Base-by-base conservation (phyloP, 1,140 invertebrate species). In the Bombus terrestris region DNA sequence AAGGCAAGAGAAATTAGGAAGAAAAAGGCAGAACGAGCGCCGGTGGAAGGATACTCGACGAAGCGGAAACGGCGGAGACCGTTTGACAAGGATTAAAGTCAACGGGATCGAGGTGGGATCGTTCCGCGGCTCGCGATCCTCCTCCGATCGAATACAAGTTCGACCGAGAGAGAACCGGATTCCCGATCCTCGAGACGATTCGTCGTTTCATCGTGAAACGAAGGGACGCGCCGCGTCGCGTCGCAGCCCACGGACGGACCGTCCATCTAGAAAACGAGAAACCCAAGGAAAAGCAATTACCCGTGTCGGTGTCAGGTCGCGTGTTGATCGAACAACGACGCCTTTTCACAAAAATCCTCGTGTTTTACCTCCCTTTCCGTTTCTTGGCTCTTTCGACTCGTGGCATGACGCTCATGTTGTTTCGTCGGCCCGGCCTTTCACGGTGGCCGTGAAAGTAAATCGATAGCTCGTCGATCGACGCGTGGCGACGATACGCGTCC, bases 21-120 rank as follows among this genome's bases (percentile, higher is more conserved):
- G 2, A 18, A 25, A 37, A 4, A n/a, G 32, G 25, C 35, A 12
- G 9, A 53, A 53, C 22, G 22, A 62, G 53, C 9, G 13, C 12
- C 3, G 37, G 25, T 8, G 22, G 28, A 64, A 69, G 41, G n/a
- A 39, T 62, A n/a, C 10, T 39, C n/a, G 41, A 22, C 47, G n/a
- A 35, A 32, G 69, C 39, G 22, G 41, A 47, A 80, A 78, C 35
- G 28, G 37, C 32, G 35, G 37, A 59, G 82, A 83, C 32, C 47
- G 69, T 81, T 85, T 59, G 37, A 59, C 53, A 25, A 81, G 78
- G 71, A 85, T 81, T 74, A 41, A 57, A 85, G 68, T 85, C 57
- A 53, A 80, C 66, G 32, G 53, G 73, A 79, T 43, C 35, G 37
- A 10, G 53, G 10, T 9, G 32, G 5, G 66, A 71, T 28, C 10